These are phyloP conservation scores for Sialia sialis DNA, from an alignment of 2,113 vertebrate genomes.

Conservation along the genomic window DNA sequence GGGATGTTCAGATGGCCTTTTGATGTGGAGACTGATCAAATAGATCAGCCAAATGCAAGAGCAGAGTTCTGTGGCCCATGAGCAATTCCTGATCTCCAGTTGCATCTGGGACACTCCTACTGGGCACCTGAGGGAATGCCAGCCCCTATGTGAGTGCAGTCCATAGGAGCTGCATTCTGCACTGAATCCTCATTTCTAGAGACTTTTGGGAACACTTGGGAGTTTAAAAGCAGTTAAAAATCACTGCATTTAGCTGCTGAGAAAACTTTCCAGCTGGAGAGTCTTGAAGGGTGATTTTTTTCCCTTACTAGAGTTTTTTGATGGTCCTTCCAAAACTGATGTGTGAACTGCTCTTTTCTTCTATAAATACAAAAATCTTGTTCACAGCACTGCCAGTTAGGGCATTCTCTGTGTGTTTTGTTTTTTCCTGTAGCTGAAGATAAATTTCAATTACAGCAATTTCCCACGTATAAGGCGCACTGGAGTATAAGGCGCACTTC, in stretches of 20 bases:
- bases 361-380: neutral
- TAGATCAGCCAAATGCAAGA: neutral
- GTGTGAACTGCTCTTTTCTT: neutral
- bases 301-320: neutral
- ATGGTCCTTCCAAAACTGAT: neutral
- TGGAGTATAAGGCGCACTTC: no score
- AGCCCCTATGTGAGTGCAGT: neutral
- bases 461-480: no score
- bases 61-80: neutral
- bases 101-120: accelerated
- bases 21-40: neutral
- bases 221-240: neutral
- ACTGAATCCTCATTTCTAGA: neutral
- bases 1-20: neutral
- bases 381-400: neutral
- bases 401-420: neutral
- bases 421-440: neutral
- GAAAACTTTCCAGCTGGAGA: neutral
- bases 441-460: constrained; percentile 27
- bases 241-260: neutral
- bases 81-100: neutral
- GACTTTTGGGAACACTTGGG: neutral
- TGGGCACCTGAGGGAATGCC: neutral
- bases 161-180: accelerated
- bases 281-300: accelerated